A percentile compares a stretch with the other conserved stretches of the same genome.
phyloP scores from a whole-genome alignment of 2,888 invertebrate species.

The Athrips mouffetella region DNA sequence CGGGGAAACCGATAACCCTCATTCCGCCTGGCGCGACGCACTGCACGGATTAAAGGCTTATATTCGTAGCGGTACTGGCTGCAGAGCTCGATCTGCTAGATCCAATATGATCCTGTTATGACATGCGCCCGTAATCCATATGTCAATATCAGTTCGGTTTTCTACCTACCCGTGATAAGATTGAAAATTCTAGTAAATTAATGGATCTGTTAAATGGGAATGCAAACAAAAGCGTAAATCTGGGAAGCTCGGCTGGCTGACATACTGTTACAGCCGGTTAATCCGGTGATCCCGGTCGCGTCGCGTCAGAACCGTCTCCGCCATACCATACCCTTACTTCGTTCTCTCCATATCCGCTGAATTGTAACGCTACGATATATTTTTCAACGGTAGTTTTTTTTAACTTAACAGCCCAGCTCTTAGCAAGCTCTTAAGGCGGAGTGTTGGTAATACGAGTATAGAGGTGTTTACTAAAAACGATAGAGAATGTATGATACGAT shows the following conservation, averaged over 20 bases:
- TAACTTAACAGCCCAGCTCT: no score
- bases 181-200: no score
- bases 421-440: no score
- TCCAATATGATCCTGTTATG: constrained; percentile 60
- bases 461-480: no score
- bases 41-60: constrained; percentile 75
- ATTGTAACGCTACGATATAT: no score
- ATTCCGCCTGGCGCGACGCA: constrained; percentile 71
- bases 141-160: constrained; percentile 40
- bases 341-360: no score
- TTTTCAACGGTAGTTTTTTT: no score
- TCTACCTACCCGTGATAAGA: not conserved
- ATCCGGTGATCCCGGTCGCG: constrained; percentile 44
- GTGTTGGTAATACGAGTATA: no score
- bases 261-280: constrained; percentile 46
- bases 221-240: constrained; percentile 54
- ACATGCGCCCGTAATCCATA: constrained; percentile 45
- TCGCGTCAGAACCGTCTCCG: constrained; percentile 45
- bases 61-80: constrained; percentile 56
- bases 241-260: constrained; percentile 39
- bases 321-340: no score
- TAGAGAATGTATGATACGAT: no score
- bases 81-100: constrained; percentile 49
- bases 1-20: constrained; percentile 70
- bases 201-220: constrained; percentile 53